Conservation (phyloP, 2,797 vertebrate species). For the Cossypha caffra region DNA sequence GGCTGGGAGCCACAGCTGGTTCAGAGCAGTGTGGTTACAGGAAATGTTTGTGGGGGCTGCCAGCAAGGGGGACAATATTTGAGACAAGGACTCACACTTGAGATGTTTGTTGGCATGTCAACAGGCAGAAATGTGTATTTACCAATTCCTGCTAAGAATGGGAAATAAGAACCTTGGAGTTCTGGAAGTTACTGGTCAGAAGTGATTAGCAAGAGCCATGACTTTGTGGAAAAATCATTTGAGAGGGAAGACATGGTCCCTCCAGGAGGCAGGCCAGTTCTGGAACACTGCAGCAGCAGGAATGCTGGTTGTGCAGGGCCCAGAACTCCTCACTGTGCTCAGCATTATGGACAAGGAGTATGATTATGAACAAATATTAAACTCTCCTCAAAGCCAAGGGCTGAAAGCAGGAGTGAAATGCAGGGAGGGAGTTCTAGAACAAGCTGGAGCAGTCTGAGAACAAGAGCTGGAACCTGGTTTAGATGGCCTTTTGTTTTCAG, state of each 20-base stretch:
- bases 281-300: neutral
- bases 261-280: slow-evolving; percentile 16
- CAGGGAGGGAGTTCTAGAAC: neutral
- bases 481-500: neutral
- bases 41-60: neutral
- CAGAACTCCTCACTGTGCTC: neutral
- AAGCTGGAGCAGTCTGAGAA: neutral
- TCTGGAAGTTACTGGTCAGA: slow-evolving; percentile 14
- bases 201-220: neutral
- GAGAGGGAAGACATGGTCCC: neutral
- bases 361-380: neutral
- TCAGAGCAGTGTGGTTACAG: neutral
- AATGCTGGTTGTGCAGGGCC: neutral
- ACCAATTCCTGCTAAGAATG: neutral
- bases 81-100: neutral
- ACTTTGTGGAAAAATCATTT: slow-evolving; percentile 1
- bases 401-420: neutral
- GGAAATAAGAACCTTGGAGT: neutral
- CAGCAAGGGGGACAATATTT: neutral
- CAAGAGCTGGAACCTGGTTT: neutral
- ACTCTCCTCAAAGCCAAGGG: neutral
- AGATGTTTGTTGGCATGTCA: neutral
- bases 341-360: neutral
- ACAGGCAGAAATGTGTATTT: neutral
- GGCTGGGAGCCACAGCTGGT: neutral